Conservation (phyloP, 2,797 vertebrate species). For the Poecilia gillii region DNA sequence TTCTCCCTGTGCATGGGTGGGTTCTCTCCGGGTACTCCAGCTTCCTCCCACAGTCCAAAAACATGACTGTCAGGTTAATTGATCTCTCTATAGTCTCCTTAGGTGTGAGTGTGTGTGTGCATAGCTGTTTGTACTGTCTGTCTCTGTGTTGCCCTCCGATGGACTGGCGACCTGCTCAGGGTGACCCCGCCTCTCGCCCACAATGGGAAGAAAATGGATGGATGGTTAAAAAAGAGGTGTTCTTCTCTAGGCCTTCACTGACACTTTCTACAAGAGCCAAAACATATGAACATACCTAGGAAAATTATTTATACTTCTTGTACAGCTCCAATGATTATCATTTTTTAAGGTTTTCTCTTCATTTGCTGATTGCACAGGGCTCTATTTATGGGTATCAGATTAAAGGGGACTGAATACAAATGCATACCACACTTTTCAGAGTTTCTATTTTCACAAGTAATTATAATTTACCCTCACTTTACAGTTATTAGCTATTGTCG, state of each 20-base stretch:
- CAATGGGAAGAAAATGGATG: too few species aligned
- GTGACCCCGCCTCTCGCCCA: too few species aligned
- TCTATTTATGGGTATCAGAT: background rate
- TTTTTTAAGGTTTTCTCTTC: background rate
- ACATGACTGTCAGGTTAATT: too few species aligned
- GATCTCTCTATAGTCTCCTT: too few species aligned
- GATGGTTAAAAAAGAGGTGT: conserved; percentile 28
- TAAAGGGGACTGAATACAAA: background rate
- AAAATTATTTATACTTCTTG: background rate
- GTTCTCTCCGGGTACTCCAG: too few species aligned
- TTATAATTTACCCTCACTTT: background rate
- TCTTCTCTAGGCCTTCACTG: conserved; percentile 77
- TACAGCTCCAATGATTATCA: background rate
- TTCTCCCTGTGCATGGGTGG: too few species aligned
- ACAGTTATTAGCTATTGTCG: background rate
- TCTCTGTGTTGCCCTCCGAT: too few species aligned
- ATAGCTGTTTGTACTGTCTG: too few species aligned
- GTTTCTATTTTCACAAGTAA: background rate
- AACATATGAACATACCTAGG: background rate
- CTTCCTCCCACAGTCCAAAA: too few species aligned
- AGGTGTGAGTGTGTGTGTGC: too few species aligned
- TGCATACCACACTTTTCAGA: background rate
- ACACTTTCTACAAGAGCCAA: conserved; percentile 51
- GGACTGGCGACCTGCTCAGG: too few species aligned
- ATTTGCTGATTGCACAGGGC: background rate